Conservation (phyloP, 2,113 vertebrate genomes). For the Procavia capensis region DNA sequence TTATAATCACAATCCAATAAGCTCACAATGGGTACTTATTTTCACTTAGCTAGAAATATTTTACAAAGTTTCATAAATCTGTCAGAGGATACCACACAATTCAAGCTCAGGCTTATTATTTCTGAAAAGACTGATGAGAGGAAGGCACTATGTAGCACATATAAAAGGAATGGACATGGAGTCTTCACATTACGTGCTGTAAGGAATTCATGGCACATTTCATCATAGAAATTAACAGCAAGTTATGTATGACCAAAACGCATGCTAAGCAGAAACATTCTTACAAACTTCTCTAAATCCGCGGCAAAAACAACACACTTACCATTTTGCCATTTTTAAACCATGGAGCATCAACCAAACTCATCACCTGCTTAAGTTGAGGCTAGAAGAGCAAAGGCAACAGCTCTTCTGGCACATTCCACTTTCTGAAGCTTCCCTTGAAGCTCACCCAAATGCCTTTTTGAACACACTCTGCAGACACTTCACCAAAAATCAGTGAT, state of each 20-base stretch:
- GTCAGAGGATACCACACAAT: constrained; percentile 18
- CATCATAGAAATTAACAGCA: neutral
- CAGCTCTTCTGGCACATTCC: neutral
- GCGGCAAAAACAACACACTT: constrained; percentile 5
- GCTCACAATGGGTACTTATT: neutral
- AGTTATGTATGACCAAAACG: constrained; percentile 20
- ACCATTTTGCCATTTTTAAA: constrained; percentile 23
- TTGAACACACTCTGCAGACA: neutral
- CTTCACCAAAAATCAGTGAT: neutral
- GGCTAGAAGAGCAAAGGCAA: neutral
- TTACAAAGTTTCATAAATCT: neutral
- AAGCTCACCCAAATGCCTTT: neutral
- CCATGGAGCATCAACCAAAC: neutral
- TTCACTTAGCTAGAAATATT: neutral
- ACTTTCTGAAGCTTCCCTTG: neutral
- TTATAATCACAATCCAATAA: constrained; percentile 29
- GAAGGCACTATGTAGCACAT: neutral
- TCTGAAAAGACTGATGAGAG: neutral
- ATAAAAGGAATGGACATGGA: neutral
- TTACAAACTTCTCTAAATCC: neutral
- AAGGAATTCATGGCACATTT: neutral
- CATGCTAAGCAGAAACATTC: neutral
- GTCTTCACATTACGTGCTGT: neutral
- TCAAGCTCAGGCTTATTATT: neutral
- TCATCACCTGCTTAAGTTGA: neutral